These are phyloP conservation scores for Acipenser transmontanus DNA, from an alignment of 2,797 vertebrate genomes.

Conservation along the genomic window DNA sequence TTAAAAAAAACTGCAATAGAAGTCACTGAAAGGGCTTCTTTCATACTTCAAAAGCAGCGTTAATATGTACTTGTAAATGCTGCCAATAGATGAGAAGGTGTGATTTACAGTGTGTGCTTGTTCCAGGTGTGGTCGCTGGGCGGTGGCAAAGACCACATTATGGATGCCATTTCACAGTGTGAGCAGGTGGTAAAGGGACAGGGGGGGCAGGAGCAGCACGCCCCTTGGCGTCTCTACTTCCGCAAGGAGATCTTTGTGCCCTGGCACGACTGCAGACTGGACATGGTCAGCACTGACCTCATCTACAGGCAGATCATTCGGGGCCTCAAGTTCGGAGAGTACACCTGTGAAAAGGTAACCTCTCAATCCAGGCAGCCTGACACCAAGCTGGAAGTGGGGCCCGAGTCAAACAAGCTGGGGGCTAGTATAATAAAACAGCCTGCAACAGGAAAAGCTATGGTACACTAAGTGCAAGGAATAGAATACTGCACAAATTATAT, in stretches of 20 bases:
- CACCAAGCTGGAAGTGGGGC: no score
- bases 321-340: conserved; percentile 81
- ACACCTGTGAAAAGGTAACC: conserved; percentile 77
- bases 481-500: no score
- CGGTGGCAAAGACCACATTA: conserved; percentile 72
- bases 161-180: conserved; percentile 90
- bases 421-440: no score
- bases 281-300: conserved; percentile 79
- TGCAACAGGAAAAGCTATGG: no score
- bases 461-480: no score
- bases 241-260: conserved; percentile 93
- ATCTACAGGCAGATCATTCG: conserved; percentile 85
- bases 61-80: no score
- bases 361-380: no score
- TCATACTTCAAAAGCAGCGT: no score
- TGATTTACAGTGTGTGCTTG: not conserved
- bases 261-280: conserved; percentile 80
- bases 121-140: conserved; percentile 85
- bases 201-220: conserved; percentile 76
- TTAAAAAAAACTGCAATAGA: no score
- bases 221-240: conserved; percentile 86
- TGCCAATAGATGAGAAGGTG: no score
- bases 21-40: no score
- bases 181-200: conserved; percentile 78
- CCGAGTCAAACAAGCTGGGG: no score